Percentiles rank a stretch among this genome's conserved stretches.
Evolutionary conservation across 2,888 invertebrate species (phyloP).

Genomic region (Yponomeuta cagnagella): DNA sequence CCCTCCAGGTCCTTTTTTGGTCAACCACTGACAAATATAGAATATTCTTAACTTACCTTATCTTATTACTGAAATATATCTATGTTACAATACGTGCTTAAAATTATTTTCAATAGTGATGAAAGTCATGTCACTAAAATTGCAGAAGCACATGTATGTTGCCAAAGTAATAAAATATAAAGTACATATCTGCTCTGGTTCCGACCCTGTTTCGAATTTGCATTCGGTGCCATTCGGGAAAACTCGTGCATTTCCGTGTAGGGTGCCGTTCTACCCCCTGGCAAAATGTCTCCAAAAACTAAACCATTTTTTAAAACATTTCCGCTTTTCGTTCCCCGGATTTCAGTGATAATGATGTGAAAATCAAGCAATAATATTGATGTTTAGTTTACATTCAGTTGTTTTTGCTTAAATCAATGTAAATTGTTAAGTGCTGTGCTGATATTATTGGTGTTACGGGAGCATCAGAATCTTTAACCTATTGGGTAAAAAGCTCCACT

Average conservation of each 20-base stretch:
- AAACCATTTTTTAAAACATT: conserved; percentile 54
- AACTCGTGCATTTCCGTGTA: conserved; percentile 60
- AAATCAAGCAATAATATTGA: conserved; percentile 20
- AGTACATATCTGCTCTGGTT: conserved; percentile 26
- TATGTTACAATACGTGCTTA: too few species aligned
- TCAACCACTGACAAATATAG: too few species aligned
- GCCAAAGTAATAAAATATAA: not conserved
- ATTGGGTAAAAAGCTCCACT: conserved; percentile 26
- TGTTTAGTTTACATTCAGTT: conserved; percentile 24
- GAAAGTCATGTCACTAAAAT: too few species aligned
- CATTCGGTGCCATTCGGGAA: conserved; percentile 58
- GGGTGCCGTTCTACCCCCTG: conserved; percentile 60
- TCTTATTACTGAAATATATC: too few species aligned
- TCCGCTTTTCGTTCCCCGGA: conserved; percentile 30
- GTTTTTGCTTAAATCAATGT: conserved; percentile 32
- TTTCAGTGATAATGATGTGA: conserved; percentile 44
- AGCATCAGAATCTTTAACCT: conserved; percentile 22
- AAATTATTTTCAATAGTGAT: too few species aligned
- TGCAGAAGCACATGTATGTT: too few species aligned
- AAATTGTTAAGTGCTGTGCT: conserved; percentile 51
- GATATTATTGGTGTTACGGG: conserved; percentile 14
- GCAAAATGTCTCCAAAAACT: conserved; percentile 54
- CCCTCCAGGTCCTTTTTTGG: too few species aligned
- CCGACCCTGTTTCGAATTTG: conserved; percentile 53
- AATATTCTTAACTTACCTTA: too few species aligned